Percentiles rank a stretch among this genome's conserved stretches.
These are phyloP conservation scores for Glaucidium brasilianum DNA, from an alignment of 2,113 vertebrate species.

Conservation along the genomic window DNA sequence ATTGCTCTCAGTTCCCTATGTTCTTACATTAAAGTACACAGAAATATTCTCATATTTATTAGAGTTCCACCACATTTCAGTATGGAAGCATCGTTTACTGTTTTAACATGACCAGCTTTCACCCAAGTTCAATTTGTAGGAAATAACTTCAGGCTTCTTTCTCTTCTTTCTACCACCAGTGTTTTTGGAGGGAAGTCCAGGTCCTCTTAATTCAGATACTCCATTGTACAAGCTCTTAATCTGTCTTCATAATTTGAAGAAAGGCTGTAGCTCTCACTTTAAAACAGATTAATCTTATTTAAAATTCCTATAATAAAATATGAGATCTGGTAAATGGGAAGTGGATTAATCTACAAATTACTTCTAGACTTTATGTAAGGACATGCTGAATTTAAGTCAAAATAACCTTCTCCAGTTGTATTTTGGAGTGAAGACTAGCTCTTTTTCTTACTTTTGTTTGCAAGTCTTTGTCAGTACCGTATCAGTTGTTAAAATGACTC, in stretches of 20 bases:
- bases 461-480: background rate
- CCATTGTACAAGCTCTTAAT: background rate
- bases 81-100: background rate
- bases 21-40: background rate
- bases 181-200: background rate
- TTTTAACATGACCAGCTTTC: background rate
- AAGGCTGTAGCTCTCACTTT: background rate
- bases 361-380: background rate
- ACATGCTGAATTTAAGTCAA: background rate
- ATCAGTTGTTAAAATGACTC: constrained; percentile 16
- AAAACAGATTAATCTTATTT: background rate
- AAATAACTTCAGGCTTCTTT: background rate
- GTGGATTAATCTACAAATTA: background rate
- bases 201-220: background rate
- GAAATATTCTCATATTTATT: background rate
- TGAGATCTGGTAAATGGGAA: background rate
- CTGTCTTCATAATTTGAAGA: background rate
- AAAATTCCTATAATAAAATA: background rate
- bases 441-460: background rate
- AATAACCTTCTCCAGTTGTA: background rate
- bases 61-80: background rate
- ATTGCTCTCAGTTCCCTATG: background rate
- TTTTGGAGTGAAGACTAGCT: background rate
- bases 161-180: background rate
- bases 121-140: background rate